Percentiles rank a stretch among this genome's conserved stretches.
Evolutionary conservation across 2,888 invertebrate genomes (phyloP).

Genomic region (Ormia ochracea): DNA sequence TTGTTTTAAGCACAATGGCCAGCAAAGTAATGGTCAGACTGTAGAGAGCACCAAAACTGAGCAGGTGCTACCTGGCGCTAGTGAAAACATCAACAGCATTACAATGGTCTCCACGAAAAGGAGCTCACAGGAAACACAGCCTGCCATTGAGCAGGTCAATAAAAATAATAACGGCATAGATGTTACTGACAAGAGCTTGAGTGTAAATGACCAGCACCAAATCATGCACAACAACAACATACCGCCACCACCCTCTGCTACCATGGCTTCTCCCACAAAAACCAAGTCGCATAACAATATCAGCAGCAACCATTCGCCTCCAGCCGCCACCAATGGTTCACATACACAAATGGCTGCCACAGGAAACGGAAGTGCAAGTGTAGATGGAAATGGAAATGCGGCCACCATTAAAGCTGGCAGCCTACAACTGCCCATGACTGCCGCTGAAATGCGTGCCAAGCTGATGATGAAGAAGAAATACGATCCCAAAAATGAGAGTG

Average conservation of each 20-base stretch:
- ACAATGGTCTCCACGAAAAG: slow-evolving; percentile 71
- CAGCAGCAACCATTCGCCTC: slow-evolving; percentile 47
- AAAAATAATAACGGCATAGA: slow-evolving; percentile 51
- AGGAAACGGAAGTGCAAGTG: slow-evolving; percentile 14
- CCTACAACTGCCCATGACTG: slow-evolving; percentile 91
- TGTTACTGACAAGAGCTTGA: slow-evolving; percentile 55
- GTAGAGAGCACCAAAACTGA: slow-evolving; percentile 65
- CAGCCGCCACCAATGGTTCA: slow-evolving; percentile 10
- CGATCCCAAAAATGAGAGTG: slow-evolving; percentile 92
- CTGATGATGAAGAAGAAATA: slow-evolving; percentile 90
- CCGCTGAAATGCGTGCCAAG: slow-evolving; percentile 92
- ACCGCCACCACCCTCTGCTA: slow-evolving; percentile 62
- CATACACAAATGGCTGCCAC: slow-evolving; percentile 6
- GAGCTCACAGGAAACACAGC: slow-evolving; percentile 63
- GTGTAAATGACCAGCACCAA: slow-evolving; percentile 36
- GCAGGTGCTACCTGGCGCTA: slow-evolving; percentile 70
- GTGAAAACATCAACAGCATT: slow-evolving; percentile 71
- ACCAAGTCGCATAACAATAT: slow-evolving; percentile 48
- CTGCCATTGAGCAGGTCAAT: slow-evolving; percentile 44
- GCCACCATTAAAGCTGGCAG: slow-evolving; percentile 69
- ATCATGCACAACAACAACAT: slow-evolving; percentile 56
- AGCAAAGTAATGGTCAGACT: slow-evolving; percentile 22
- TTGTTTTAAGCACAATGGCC: slow-evolving; percentile 43
- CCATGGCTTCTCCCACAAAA: slow-evolving; percentile 58
- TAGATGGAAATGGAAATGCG: slow-evolving; percentile 7